Percentiles rank a stretch among this genome's conserved stretches.
These are phyloP conservation scores for Zaprionus vittiger DNA, from an alignment of 1,140 invertebrate species.

Conservation along the genomic window DNA sequence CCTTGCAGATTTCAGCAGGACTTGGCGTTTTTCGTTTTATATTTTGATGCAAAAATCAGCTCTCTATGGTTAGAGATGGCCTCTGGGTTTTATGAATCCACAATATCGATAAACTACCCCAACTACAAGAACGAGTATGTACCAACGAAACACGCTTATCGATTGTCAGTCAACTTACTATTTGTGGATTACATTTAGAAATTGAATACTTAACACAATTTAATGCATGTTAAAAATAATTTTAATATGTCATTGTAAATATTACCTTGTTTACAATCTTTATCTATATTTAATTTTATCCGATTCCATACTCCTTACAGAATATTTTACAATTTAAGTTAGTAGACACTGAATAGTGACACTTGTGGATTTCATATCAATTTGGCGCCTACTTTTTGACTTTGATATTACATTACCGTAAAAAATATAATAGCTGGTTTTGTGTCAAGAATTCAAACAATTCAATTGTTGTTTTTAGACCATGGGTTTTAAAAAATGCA, in stretches of 20 bases:
- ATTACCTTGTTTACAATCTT: too few relatives aligned
- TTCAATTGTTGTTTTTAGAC: too few relatives aligned
- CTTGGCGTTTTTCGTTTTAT: constrained; percentile 37
- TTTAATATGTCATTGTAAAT: too few relatives aligned
- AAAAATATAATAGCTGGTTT: too few relatives aligned
- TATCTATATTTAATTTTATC: too few relatives aligned
- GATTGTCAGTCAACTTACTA: background rate
- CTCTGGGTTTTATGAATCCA: constrained; percentile 8
- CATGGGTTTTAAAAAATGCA: too few relatives aligned
- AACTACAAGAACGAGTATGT: background rate
- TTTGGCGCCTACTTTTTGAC: too few relatives aligned
- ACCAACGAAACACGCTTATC: background rate
- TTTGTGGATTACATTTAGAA: background rate
- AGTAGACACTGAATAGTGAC: background rate
- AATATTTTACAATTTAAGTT: background rate
- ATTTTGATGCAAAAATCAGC: constrained; percentile 47
- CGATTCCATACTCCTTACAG: background rate
- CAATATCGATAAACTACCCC: constrained; percentile 24
- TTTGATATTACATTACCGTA: too few relatives aligned
- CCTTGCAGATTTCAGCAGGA: constrained; percentile 35
- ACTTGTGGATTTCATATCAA: background rate
- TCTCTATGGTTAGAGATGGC: constrained; percentile 30
- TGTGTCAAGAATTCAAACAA: too few relatives aligned
- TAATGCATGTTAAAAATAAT: too few relatives aligned
- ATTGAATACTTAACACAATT: background rate